Percentiles rank a stretch among this genome's conserved stretches.
These are phyloP conservation scores for Coleophora flavipennella DNA, from an alignment of 2,888 invertebrate genomes.

Conservation along the genomic window DNA sequence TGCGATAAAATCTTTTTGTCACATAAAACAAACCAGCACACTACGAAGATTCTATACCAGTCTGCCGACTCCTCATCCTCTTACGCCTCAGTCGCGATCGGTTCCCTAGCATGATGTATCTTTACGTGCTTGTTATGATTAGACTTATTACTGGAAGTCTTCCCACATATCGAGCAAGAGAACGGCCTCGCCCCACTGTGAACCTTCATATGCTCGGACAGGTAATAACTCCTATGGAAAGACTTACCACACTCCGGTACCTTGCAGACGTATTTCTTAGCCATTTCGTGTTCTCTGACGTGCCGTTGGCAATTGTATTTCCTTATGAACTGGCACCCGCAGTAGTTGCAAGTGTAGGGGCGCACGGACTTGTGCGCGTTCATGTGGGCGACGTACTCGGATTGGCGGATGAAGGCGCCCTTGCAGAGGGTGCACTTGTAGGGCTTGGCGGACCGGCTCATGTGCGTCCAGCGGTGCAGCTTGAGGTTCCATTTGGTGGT, in stretches of 20 bases:
- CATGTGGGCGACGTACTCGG: slow-evolving; percentile 87
- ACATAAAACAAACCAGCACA: neutral
- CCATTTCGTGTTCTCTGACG: slow-evolving; percentile 85
- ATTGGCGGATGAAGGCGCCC: slow-evolving; percentile 86
- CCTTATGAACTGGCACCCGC: slow-evolving; percentile 90
- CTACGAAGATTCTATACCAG: neutral
- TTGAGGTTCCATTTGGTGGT: slow-evolving; percentile 93
- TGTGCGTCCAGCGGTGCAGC: slow-evolving; percentile 91
- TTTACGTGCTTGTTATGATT: slow-evolving; percentile 93
- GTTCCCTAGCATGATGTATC: slow-evolving; percentile 91
- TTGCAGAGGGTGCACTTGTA: slow-evolving; percentile 88
- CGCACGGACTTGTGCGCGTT: slow-evolving; percentile 87
- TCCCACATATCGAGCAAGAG: slow-evolving; percentile 90
- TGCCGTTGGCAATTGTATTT: slow-evolving; percentile 92
- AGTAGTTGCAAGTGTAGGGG: slow-evolving; percentile 91
- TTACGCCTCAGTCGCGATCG: slow-evolving; percentile 86
- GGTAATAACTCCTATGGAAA: slow-evolving; percentile 89
- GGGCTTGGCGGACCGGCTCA: slow-evolving; percentile 85
- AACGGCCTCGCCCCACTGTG: slow-evolving; percentile 87
- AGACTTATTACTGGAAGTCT: slow-evolving; percentile 90
- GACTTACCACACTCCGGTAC: slow-evolving; percentile 84
- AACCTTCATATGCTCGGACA: slow-evolving; percentile 89
- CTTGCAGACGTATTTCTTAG: slow-evolving; percentile 83
- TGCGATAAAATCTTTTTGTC: too few species aligned
- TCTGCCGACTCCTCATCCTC: neutral